phyloP scores from a whole-genome alignment of 2,113 vertebrate genomes.

The Bujurquina vittata region DNA sequence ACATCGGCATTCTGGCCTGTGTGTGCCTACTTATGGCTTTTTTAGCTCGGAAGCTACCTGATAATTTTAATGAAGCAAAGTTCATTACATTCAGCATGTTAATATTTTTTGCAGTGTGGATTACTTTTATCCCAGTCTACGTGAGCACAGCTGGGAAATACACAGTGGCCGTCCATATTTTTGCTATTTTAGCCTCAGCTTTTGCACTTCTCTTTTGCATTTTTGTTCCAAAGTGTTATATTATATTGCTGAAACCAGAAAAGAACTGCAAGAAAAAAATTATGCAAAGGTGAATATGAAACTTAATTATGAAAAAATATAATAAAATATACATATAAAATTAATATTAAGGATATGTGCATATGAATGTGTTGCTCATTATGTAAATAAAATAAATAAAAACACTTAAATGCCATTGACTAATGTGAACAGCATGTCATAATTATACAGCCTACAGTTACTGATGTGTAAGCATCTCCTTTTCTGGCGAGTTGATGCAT shows the following conservation, averaged over 20 bases:
- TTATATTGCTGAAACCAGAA: slow-evolving; percentile 71
- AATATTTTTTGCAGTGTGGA: slow-evolving; percentile 79
- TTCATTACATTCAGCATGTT: slow-evolving; percentile 80
- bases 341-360: not conserved
- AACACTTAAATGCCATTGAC: not conserved
- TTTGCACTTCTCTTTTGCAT: slow-evolving; percentile 74
- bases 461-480: not conserved
- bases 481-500: not conserved
- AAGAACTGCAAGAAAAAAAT: slow-evolving; percentile 69
- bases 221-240: slow-evolving; percentile 75
- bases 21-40: slow-evolving; percentile 73
- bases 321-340: not conserved
- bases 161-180: slow-evolving; percentile 77
- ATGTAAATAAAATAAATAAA: not conserved
- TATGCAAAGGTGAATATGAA: slow-evolving; percentile 56
- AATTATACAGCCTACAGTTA: not conserved
- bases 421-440: not conserved
- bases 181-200: slow-evolving; percentile 77
- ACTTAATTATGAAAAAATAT: not conserved
- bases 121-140: slow-evolving; percentile 78
- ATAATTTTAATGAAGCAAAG: slow-evolving; percentile 79
- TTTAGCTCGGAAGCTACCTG: slow-evolving; percentile 72
- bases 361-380: not conserved
- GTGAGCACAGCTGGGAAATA: slow-evolving; percentile 78
- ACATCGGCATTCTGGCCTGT: slow-evolving; percentile 74